Evolutionary conservation across 1,140 invertebrate species (phyloP), one percentile per base, ranked within the genome.

Genomic region (Steinernema feltiae): DNA sequence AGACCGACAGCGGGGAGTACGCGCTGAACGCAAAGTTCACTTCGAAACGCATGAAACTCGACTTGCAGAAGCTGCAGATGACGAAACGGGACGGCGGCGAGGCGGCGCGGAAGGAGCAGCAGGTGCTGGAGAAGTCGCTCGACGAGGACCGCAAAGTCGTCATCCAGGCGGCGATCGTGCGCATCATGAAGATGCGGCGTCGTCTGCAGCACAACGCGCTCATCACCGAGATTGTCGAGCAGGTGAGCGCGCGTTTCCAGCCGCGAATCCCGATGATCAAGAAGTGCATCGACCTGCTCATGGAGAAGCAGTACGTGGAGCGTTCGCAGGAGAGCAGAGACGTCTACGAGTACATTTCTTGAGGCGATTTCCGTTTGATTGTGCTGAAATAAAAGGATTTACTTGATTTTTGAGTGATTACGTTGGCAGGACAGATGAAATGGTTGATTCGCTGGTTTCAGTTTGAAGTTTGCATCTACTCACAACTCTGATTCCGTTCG

Each of bases 111-210:
- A 88, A 95, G 78, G 97, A 99, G 88, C 94, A 97, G 87, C 95
- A 98, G 87, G 92, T 92, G 69, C 97, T 96, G 41, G 94, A 98
- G 87, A 97, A 97, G 87, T 93, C 97, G 88, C 97, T 99, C 85
- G 97, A 99, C 88, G 96, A 99, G 88, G 96, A 99, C 88, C 89
- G 97, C 72, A 98, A 98, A 88, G 90, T 97, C 81, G 90, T 98
- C 69, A 98, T 95, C 88, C 81, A 89, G 88, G 97, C 97, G 31
- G 95, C 95, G 41, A 98, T 99, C 87, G 95, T 98, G 18, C 91
- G 97, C 82, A 98, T 99, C 82, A 99, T 99, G 97, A 99, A 99
- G 89, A 98, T 97, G 90, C 90, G 97, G 29, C 98, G 98, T 88
- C 90, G 92, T 15, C 88, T 96, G 69, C 96, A 97, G 85, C 97